Evolutionary conservation across 92 coral and sea anemone species (phyloP), one percentile per base, ranked within the genome.

Genomic region (Pocillopora grandis): DNA sequence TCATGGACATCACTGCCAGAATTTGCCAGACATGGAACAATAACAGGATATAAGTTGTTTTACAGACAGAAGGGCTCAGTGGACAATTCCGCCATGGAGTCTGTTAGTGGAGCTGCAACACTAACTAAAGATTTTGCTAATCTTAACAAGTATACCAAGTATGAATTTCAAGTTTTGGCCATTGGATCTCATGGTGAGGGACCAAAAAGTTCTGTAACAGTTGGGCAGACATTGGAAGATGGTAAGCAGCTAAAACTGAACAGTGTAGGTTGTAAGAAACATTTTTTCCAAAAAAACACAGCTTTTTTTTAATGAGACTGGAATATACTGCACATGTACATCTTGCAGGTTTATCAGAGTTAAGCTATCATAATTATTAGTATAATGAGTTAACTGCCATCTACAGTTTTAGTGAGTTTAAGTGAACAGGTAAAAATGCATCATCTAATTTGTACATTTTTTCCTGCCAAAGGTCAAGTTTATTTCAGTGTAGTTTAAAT

Each of bases 91-190:
- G 21, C 9, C 20, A 36, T 13, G 20, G 1, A 2, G 11, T 0
- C 9, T 13, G 16, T 36, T 36, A 11, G 1, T 13, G 56, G 20
- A 12, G 74, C 2, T 0, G 6, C 10, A 36, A 69, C 21, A 13
- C 10, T 13, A 2, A 33, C 23, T 33, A 69, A 36, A 69, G 20
- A 36, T 69, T 52, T 69, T 8, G 0, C n/a, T 35, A 52, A 23
- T 3, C 74, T 69, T 33, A n/a, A 23, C 0, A 69, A 69, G 18
- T 69, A 69, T 52, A 69, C 74, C 10, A 52, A 69, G 36, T 69
- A 69, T 36, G 74, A 69, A 69, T 75, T 75, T 18, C 60, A 77
- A 72, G 89, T 86, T 17, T 78, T 35, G 57, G 89, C 90, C 5
- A 31, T 66, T 17, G 72, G 8, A 3, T 42, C 81, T 62, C 27